Conservation (phyloP, 1,140 invertebrate genomes). For the Acromyrmex echinatior region DNA sequence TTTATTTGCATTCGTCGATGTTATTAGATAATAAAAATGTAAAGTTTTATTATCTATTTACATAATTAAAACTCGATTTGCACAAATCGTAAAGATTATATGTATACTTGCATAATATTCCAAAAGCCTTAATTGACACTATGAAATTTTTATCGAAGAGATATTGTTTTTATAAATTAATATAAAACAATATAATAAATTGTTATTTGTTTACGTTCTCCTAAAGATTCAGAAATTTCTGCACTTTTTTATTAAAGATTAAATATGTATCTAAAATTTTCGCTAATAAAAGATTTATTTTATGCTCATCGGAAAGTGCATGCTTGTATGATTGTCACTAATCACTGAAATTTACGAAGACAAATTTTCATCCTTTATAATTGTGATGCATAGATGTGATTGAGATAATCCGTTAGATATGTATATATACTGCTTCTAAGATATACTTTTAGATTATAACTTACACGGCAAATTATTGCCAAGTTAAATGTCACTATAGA, state of each 20-base stretch:
- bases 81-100: neutral
- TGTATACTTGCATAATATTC: neutral
- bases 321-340: neutral
- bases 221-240: neutral
- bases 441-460: neutral
- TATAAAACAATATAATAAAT: neutral
- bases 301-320: neutral
- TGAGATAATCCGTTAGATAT: neutral
- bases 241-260: neutral
- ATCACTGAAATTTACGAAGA: neutral
- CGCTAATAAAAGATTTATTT: neutral
- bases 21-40: neutral
- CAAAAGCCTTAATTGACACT: too few relatives aligned
- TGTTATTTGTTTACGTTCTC: neutral
- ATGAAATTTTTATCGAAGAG: neutral
- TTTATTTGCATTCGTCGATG: neutral
- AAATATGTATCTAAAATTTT: neutral
- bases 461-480: neutral
- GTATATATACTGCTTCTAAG: neutral
- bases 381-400: neutral
- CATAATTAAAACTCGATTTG: neutral
- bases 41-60: neutral
- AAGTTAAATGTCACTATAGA: neutral
- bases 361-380: neutral
- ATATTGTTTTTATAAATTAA: neutral